A percentile compares a stretch with the other conserved stretches of the same genome.
Conservation (phyloP, 2,888 invertebrate genomes). For the Xestobium rufovillosum region DNA sequence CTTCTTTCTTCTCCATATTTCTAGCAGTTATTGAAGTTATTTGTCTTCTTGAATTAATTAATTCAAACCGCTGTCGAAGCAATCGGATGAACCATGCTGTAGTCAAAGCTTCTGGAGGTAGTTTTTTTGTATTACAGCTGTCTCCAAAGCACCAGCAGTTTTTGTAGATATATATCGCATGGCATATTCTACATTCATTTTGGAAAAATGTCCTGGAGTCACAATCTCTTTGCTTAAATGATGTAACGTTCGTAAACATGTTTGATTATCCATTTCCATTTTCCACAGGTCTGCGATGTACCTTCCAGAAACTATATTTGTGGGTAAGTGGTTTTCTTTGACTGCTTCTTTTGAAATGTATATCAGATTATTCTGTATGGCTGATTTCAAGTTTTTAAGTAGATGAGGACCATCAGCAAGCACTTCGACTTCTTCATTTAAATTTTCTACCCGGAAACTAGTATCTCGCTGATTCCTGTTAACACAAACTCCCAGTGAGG, state of each 20-base stretch:
- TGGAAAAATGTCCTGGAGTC: constrained; percentile 9
- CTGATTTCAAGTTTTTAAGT: constrained; percentile 10
- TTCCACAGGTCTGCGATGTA: constrained; percentile 12
- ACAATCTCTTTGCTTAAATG: constrained; percentile 11
- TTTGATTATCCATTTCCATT: constrained; percentile 10
- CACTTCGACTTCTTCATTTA: not conserved
- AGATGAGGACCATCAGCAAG: constrained; percentile 3
- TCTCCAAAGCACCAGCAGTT: constrained; percentile 14
- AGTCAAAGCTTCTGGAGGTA: constrained; percentile 10
- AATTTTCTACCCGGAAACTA: constrained; percentile 1
- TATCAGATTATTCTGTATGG: constrained; percentile 10
- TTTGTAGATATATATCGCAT: constrained; percentile 13
- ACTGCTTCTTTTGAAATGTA: constrained; percentile 6
- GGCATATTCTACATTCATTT: constrained; percentile 11
- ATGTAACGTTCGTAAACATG: constrained; percentile 6
- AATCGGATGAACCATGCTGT: constrained; percentile 5
- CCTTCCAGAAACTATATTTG: constrained; percentile 11
- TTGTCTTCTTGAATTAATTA: too few relatives aligned
- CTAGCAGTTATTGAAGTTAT: too few relatives aligned
- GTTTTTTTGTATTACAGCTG: constrained; percentile 11
- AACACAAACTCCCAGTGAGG: constrained; percentile 1
- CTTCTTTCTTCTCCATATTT: too few relatives aligned
- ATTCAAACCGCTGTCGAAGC: too few relatives aligned
- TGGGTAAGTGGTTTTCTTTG: constrained; percentile 8
- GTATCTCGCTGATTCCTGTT: constrained; percentile 3